Percentiles rank a stretch among this genome's conserved stretches.
Evolutionary conservation across 2,797 vertebrate species (phyloP).

Genomic region (Bovichtus variegatus): DNA sequence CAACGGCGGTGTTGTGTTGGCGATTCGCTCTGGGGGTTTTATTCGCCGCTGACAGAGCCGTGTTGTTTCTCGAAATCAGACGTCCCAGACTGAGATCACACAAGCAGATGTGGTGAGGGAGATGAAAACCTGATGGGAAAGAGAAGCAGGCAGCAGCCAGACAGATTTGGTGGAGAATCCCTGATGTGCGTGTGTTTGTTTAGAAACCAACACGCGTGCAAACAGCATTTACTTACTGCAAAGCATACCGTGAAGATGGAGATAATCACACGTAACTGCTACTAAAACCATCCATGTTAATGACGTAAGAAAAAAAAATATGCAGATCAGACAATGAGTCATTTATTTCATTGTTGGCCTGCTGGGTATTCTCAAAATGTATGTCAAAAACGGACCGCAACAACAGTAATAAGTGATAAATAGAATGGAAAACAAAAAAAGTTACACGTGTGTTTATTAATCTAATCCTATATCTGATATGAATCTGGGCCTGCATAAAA

Average conservation of each 20-base stretch:
- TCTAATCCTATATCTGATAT: background rate
- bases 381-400: background rate
- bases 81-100: conserved; percentile 47
- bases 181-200: conserved; percentile 19
- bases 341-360: background rate
- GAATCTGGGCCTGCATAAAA: background rate
- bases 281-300: background rate
- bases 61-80: conserved; percentile 47
- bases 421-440: background rate
- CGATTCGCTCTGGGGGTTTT: conserved; percentile 34
- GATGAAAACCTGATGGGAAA: conserved; percentile 43
- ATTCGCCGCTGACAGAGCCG: conserved; percentile 4
- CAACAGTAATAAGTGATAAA: background rate
- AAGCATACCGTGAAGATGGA: too few species aligned
- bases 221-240: background rate
- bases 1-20: conserved; percentile 2
- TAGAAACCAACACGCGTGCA: background rate
- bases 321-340: background rate
- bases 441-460: background rate
- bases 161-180: conserved; percentile 6
- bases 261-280: background rate
- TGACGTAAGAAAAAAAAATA: background rate
- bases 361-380: background rate
- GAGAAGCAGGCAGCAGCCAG: conserved; percentile 31
- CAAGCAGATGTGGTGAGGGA: conserved; percentile 25